These are phyloP conservation scores for Homalodisca vitripennis DNA, from an alignment of 1,140 invertebrate genomes.

Conservation along the genomic window DNA sequence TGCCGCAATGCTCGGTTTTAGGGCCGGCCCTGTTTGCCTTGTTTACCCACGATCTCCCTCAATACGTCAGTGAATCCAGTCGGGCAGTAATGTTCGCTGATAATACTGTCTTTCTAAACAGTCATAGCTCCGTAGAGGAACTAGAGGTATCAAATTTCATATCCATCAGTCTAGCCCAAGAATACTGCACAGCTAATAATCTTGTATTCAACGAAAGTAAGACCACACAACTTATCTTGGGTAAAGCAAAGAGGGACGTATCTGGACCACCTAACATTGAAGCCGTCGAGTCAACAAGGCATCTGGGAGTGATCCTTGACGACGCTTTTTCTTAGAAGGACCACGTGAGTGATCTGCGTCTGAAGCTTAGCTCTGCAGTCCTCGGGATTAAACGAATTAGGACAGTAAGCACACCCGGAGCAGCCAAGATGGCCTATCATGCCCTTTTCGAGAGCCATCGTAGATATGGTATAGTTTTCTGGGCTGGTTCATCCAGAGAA, in stretches of 20 bases:
- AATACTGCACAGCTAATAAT: not conserved
- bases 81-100: not conserved
- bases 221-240: conserved; percentile 27
- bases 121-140: not conserved
- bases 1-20: conserved; percentile 21
- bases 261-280: not conserved
- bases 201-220: conserved; percentile 12
- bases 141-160: conserved; percentile 17
- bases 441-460: not conserved
- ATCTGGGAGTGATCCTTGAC: not conserved
- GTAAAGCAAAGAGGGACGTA: not conserved
- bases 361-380: not conserved
- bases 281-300: not conserved
- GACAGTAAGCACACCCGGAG: not conserved
- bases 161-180: not conserved
- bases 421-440: not conserved
- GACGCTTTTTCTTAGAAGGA: not conserved
- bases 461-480: not conserved
- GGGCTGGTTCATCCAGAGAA: not conserved
- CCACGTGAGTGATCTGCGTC: not conserved
- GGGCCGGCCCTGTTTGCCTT: conserved; percentile 14
- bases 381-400: not conserved
- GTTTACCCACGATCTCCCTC: conserved; percentile 1
- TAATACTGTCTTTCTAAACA: not conserved
- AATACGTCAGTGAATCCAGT: not conserved